Evolutionary conservation across 2,888 invertebrate genomes (phyloP), one percentile per base, ranked within the genome.

Genomic region (Rhodophaea formosa): DNA sequence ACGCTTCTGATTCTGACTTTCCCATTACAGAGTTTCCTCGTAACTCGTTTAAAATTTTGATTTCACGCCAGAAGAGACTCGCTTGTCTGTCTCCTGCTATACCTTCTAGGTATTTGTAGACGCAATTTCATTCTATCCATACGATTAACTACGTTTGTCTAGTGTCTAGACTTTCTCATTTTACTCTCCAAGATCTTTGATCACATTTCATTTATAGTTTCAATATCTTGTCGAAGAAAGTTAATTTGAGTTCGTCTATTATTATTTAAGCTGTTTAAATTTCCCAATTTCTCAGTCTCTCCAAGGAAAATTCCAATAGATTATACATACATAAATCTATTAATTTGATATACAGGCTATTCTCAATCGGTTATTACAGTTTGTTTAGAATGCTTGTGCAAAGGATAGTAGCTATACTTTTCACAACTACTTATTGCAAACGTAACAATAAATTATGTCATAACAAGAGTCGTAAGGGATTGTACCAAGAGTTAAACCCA

Each of bases 11-110:
- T 46, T 29, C 30, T 8, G 47, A 47, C 30, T 46, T 46, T 46
- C 29, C 30, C 8, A 47, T 47, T 47, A 47, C n/a, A 29, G 12
- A 46, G 14, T 29, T 47, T 47, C 12, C 30, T 14, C 47, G 23
- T 47, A 47, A 47, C 47, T 47, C 14, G 46, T 23, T 47, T 47
- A 47, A 17, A 29, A 7, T 47, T 47, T 30, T 47, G 30, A 47
- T 47, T 47, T 47, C 29, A 47, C 47, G 47, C 47, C 47, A 14
- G 30, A 47, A 14, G n/a, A 47, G 16, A 23, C 23, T 46, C 23
- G 46, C 23, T 46, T 46, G 46, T 46, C 46, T 46, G 8, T 23
- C 23, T 39, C n/a, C n/a, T 35, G 35, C 10, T 35, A 12, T n/a
- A 39, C 23, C 16, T 23, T 5, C 46, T 29, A 46, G 6, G 10